A percentile compares a stretch with the other conserved stretches of the same genome.
phyloP scores from a whole-genome alignment of 2,888 invertebrate species.

The Lasioglossum marginatum region DNA sequence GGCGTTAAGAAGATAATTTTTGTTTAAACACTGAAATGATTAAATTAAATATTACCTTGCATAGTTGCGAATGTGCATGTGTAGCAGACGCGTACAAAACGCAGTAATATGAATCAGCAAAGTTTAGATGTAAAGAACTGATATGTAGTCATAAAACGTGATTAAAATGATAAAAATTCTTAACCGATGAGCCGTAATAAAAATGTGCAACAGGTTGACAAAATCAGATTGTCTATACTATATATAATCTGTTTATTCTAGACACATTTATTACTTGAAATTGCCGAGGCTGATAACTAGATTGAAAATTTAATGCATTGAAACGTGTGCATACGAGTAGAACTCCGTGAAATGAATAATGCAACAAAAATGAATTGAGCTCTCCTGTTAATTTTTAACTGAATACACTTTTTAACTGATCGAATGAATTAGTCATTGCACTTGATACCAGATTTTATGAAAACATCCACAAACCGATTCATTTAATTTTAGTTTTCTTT shows the following conservation, averaged over 20 bases:
- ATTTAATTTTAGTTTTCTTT: background rate
- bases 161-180: background rate
- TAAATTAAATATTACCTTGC: background rate
- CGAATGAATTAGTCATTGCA: background rate
- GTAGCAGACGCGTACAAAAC: background rate
- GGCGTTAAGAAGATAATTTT: background rate
- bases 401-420: background rate
- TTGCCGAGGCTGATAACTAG: background rate
- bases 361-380: background rate
- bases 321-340: background rate
- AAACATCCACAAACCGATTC: background rate
- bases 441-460: background rate
- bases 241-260: background rate
- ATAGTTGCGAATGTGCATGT: background rate
- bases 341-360: background rate
- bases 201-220: background rate
- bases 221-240: background rate
- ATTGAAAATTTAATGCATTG: background rate
- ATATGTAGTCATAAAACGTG: background rate
- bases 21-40: background rate
- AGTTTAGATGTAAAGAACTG: background rate
- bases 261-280: background rate
- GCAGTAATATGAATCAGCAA: background rate
- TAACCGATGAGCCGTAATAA: background rate
- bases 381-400: background rate